Evolutionary conservation across 2,888 invertebrate species (phyloP), one percentile per base, ranked within the genome.

Genomic region (Coecobrya sp.): DNA sequence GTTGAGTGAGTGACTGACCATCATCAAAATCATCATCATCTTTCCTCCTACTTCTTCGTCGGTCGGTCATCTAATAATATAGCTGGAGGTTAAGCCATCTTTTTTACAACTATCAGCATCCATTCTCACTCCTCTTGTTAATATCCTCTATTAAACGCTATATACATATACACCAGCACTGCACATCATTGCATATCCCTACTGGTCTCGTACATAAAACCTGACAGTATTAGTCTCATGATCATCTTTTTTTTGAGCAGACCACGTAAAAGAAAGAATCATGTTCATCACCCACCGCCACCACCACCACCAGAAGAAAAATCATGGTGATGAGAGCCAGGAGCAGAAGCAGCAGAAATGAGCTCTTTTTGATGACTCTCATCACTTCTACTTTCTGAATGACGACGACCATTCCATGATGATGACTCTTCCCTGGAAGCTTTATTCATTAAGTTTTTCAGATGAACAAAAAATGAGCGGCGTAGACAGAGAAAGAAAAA

Each of bases 301-400:
- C 42, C 84, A 22, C 42, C 84, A 22, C 27, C 13, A 68, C 73
- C 73, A 73, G 52, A 13, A 62, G 36, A 87, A 42, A 87, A 55
- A 73, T 55, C 82, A 55, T 85, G 27, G 42, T 87, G 59, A 59
- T 87, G 49, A 81, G 81, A 88, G 88, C 79, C 79, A 81, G 65
- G 19, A 81, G 79, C 59, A 87, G 88, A 55, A 87, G 76, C 59
- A 88, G 88, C 55, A 89, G 82, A 89, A 89, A 89, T 89, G 89
- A 89, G 89, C 84, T 89, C 82, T 89, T 89, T 89, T 89, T 89
- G 89, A 89, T 89, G 89, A 89, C 89, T 89, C 89, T 84, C 89
- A 89, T 89, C 89, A 82, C 92, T 70, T 68, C 76, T 55, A 85
- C 91, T 88, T 81, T 73, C 89, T 89, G 76, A 52, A 55, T 65